These are phyloP conservation scores for Babyrousa celebensis DNA, from an alignment of 2,797 vertebrate genomes.

Conservation along the genomic window DNA sequence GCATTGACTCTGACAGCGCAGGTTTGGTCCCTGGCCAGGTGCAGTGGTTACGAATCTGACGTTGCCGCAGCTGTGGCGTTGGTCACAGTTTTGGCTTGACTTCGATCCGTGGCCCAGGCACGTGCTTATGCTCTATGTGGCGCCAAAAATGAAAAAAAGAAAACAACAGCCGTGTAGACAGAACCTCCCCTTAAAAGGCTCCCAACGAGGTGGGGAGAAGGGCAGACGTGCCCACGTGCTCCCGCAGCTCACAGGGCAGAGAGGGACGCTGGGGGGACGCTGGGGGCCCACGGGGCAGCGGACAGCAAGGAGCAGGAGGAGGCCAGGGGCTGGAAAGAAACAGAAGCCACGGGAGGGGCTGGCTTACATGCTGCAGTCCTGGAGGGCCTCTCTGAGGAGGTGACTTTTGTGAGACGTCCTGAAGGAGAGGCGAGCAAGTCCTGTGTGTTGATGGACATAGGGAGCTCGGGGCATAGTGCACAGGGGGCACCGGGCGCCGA, in stretches of 20 bases:
- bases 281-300: accelerated
- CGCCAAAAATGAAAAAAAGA: no score
- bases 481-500: accelerated
- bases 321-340: accelerated
- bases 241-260: accelerated
- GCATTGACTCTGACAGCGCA: no score
- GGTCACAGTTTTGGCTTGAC: no score
- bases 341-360: accelerated
- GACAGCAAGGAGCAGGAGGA: accelerated
- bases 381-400: neutral
- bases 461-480: accelerated
- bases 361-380: accelerated
- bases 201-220: accelerated
- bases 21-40: no score
- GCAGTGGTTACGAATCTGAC: no score
- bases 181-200: accelerated
- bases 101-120: no score
- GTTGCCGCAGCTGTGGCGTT: no score
- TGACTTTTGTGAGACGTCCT: neutral
- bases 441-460: accelerated
- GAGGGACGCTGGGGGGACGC: accelerated
- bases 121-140: no score
- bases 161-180: no score
- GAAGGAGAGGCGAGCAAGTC: neutral
- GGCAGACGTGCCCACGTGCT: accelerated